Conservation (phyloP, 2,888 invertebrate genomes). For the Abscondita cerata region DNA sequence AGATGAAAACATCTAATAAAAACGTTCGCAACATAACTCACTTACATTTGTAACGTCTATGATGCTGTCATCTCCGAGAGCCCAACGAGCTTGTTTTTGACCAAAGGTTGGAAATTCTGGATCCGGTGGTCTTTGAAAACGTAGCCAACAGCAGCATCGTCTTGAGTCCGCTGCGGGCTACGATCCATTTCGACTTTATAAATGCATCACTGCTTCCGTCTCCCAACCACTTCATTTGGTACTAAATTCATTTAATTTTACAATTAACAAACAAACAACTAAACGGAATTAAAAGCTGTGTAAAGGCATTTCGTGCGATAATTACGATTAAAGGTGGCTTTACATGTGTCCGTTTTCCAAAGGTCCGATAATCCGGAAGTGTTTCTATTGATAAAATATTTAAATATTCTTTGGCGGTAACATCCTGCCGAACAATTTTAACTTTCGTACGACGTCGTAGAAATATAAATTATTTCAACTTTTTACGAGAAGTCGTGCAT, state of each 20-base stretch:
- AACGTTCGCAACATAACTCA: neutral
- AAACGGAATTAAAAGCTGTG: slow-evolving; percentile 12
- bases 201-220: slow-evolving; percentile 71
- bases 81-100: slow-evolving; percentile 83
- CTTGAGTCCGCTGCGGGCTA: slow-evolving; percentile 77
- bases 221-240: slow-evolving; percentile 81
- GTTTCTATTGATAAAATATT: too few species aligned
- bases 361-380: too few species aligned
- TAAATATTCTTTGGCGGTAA: too few species aligned
- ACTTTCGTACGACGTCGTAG: too few species aligned
- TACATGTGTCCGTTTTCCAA: too few species aligned
- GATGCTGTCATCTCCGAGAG: slow-evolving; percentile 86
- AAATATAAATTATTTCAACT: too few species aligned
- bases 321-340: slow-evolving; percentile 3
- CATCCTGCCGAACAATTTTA: too few species aligned
- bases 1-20: neutral
- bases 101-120: slow-evolving; percentile 76
- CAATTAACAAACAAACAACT: neutral
- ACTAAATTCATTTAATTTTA: slow-evolving; percentile 36
- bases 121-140: slow-evolving; percentile 85
- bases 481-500: too few species aligned
- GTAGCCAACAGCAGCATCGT: slow-evolving; percentile 93
- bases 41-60: slow-evolving; percentile 74
- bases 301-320: neutral
- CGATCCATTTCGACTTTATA: slow-evolving; percentile 68